phyloP scores from a whole-genome alignment of 1,140 invertebrate genomes.

The Branchinecta lindahli region DNA sequence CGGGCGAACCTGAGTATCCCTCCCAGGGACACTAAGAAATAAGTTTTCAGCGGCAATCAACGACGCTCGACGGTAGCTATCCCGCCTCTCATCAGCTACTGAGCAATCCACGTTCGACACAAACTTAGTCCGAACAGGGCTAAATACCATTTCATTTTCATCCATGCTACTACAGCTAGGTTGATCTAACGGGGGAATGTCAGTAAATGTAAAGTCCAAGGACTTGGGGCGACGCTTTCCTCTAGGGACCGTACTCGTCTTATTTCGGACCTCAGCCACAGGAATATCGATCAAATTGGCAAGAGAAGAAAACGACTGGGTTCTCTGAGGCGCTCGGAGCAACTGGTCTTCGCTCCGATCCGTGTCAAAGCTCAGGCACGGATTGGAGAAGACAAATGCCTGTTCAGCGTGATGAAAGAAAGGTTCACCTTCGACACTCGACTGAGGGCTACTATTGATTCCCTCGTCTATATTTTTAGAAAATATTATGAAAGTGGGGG shows the following conservation, averaged over 20 bases:
- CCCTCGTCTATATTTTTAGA: background rate
- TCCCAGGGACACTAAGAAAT: background rate
- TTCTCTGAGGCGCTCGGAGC: background rate
- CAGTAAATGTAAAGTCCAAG: background rate
- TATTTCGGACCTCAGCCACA: too few species aligned
- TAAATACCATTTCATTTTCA: constrained; percentile 1
- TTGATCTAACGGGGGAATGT: background rate
- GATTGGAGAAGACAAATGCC: too few species aligned
- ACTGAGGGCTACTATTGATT: background rate
- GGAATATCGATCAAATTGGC: too few species aligned
- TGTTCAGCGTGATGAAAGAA: too few species aligned
- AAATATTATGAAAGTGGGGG: background rate
- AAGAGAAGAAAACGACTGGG: background rate
- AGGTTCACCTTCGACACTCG: too few species aligned
- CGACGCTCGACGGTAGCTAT: background rate
- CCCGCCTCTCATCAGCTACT: background rate
- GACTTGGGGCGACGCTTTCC: background rate
- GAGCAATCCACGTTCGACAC: background rate
- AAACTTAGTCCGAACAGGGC: background rate
- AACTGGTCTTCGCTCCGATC: too few species aligned
- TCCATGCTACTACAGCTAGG: background rate
- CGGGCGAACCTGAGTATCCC: background rate
- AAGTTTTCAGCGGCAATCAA: background rate
- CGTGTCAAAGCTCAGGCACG: too few species aligned
- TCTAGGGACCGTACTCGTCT: too few species aligned